These are phyloP conservation scores for Lepidurus couesii DNA, from an alignment of 1,140 invertebrate genomes.

Conservation along the genomic window DNA sequence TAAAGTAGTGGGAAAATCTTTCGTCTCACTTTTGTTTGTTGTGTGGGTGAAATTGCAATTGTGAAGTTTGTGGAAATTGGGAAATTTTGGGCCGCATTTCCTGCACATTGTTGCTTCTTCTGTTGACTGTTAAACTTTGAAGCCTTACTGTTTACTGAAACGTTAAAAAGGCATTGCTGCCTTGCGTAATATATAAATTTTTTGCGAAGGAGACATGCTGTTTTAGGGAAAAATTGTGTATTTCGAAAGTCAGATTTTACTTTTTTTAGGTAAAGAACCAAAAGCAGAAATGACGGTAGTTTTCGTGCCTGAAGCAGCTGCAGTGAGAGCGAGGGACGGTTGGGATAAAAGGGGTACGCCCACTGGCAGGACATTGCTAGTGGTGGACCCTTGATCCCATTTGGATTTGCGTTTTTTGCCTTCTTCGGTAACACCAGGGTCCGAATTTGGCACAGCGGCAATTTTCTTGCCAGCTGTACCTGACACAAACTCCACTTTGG, in stretches of 20 bases:
- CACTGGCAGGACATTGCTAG: background rate
- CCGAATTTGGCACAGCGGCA: conserved; percentile 39
- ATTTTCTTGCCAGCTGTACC: conserved; percentile 63
- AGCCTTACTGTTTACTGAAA: no score
- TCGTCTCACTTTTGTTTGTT: background rate
- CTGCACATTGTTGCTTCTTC: no score
- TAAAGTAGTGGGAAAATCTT: conserved; percentile 13
- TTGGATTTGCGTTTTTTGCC: conserved; percentile 74
- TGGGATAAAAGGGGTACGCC: conserved; percentile 42
- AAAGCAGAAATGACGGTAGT: conserved; percentile 81
- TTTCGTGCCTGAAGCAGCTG: conserved; percentile 72
- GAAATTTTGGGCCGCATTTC: background rate
- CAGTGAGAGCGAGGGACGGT: conserved; percentile 56
- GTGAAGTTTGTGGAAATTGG: background rate
- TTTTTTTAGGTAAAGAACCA: conserved; percentile 77
- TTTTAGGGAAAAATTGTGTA: background rate
- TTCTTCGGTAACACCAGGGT: conserved; percentile 52
- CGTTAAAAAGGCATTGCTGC: background rate
- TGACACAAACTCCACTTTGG: conserved; percentile 83
- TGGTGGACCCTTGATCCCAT: conserved; percentile 68
- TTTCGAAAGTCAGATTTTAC: conserved; percentile 42
- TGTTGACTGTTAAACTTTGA: no score
- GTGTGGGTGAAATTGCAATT: background rate
- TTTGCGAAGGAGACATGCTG: background rate
- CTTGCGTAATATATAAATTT: background rate